These are phyloP conservation scores for Himalopsyche phryganea DNA, from an alignment of 1,140 invertebrate genomes.

Conservation along the genomic window DNA sequence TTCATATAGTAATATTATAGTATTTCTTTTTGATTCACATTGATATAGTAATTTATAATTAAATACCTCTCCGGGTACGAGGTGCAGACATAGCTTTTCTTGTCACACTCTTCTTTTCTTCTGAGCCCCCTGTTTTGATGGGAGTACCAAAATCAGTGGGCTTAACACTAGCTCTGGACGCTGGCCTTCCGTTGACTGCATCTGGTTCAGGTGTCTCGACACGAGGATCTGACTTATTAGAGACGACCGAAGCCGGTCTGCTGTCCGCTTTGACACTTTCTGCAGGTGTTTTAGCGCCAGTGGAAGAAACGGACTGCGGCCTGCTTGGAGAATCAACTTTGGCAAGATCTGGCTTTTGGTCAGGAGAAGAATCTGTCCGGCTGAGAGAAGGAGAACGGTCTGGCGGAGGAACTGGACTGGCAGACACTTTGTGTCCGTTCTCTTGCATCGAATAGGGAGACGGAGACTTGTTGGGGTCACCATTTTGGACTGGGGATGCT, in stretches of 20 bases:
- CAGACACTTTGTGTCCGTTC: constrained; percentile 17
- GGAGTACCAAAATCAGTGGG: constrained; percentile 31
- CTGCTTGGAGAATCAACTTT: constrained; percentile 22
- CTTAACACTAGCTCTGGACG: constrained; percentile 24
- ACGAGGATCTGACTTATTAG: constrained; percentile 19
- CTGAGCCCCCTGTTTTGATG: constrained; percentile 34
- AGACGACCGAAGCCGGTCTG: constrained; percentile 23
- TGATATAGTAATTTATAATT: not conserved
- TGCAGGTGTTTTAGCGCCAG: constrained; percentile 25
- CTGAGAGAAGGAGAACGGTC: constrained; percentile 52
- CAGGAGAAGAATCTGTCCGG: constrained; percentile 50
- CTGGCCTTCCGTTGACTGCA: constrained; percentile 28
- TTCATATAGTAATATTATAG: too few species aligned
- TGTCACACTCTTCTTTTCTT: constrained; percentile 35
- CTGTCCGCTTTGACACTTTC: constrained; percentile 3
- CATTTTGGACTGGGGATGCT: constrained; percentile 14
- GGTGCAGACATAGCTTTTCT: constrained; percentile 29
- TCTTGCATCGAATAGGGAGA: constrained; percentile 20
- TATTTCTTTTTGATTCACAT: too few species aligned
- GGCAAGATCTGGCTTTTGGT: constrained; percentile 29
- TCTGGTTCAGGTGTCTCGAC: constrained; percentile 36
- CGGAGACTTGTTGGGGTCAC: constrained; percentile 22
- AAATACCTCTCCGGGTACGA: constrained; percentile 24
- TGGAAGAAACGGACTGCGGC: constrained; percentile 25
- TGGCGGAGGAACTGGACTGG: constrained; percentile 37